Conservation (phyloP, 1,140 invertebrate genomes). For the Gonioctena quinquepunctata region DNA sequence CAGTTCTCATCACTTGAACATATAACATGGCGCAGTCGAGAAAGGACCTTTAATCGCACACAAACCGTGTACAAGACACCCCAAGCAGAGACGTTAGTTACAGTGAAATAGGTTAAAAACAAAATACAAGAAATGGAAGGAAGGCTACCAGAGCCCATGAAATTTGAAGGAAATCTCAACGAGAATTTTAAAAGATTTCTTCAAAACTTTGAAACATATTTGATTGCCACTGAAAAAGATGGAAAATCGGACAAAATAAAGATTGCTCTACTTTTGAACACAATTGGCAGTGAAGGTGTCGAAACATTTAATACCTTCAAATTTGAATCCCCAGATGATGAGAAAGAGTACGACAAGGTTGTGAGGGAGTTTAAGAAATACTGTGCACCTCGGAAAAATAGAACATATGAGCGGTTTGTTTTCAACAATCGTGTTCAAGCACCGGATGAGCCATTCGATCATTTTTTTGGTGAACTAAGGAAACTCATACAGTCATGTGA, state of each 20-base stretch:
- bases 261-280: conserved; percentile 30
- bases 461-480: conserved; percentile 39
- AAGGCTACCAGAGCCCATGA: conserved; percentile 34
- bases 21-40: background rate
- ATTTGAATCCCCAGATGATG: conserved; percentile 14
- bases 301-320: conserved; percentile 33
- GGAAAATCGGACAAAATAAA: conserved; percentile 15
- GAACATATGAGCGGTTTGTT: background rate
- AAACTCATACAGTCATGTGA: conserved; percentile 37
- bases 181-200: conserved; percentile 36
- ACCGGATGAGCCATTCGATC: conserved; percentile 42
- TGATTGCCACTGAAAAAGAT: conserved; percentile 18
- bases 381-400: conserved; percentile 33
- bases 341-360: conserved; percentile 29
- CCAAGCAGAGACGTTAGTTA: background rate
- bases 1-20: too few species aligned
- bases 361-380: conserved; percentile 35
- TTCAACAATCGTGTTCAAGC: conserved; percentile 25
- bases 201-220: conserved; percentile 29
- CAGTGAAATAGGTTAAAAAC: background rate
- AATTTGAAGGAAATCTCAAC: conserved; percentile 24
- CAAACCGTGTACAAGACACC: background rate
- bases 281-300: conserved; percentile 25
- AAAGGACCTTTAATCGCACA: background rate
- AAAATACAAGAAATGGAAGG: background rate